A percentile compares a stretch with the other conserved stretches of the same genome.
These are phyloP conservation scores for Morbakka virulenta DNA, from an alignment of 30 jellyfish, hydroid and myxozoan species.

Conservation along the genomic window DNA sequence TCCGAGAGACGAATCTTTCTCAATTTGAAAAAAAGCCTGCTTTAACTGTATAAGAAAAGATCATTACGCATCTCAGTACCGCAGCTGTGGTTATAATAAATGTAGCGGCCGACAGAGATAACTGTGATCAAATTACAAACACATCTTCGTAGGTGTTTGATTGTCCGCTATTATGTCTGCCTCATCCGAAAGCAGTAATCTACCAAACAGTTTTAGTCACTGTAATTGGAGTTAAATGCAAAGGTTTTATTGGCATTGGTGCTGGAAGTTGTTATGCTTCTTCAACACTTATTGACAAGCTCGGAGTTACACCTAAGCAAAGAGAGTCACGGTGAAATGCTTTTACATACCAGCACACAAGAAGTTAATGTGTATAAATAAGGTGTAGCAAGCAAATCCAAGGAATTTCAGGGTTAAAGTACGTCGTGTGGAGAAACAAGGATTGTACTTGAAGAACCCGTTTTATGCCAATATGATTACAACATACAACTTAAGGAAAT, in stretches of 20 bases:
- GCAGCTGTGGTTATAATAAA: slow-evolving; percentile 15
- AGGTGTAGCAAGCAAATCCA: no score
- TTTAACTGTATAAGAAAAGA: slow-evolving; percentile 47
- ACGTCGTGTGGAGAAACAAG: no score
- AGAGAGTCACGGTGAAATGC: no score
- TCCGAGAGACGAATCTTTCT: slow-evolving; percentile 34
- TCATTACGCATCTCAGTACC: slow-evolving; percentile 45
- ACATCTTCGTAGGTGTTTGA: no score
- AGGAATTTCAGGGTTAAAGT: no score
- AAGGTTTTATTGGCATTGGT: background rate
- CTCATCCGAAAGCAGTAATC: background rate
- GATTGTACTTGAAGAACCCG: no score
- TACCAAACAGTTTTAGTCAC: slow-evolving; percentile 19
- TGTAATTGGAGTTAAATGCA: slow-evolving; percentile 7
- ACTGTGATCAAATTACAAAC: no score
- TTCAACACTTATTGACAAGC: no score
- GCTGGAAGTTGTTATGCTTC: slow-evolving; percentile 24
- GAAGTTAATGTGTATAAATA: background rate
- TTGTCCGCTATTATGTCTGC: background rate
- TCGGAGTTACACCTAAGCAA: background rate
- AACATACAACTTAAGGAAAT: slow-evolving; percentile 7
- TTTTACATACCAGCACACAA: no score
- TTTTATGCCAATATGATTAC: no score
- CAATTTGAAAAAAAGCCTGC: slow-evolving; percentile 14
- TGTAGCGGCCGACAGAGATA: slow-evolving; percentile 48